Evolutionary conservation across 2,113 vertebrate species (phyloP), one percentile per base, ranked within the genome.

Genomic region (Zosterops hypoxanthus): DNA sequence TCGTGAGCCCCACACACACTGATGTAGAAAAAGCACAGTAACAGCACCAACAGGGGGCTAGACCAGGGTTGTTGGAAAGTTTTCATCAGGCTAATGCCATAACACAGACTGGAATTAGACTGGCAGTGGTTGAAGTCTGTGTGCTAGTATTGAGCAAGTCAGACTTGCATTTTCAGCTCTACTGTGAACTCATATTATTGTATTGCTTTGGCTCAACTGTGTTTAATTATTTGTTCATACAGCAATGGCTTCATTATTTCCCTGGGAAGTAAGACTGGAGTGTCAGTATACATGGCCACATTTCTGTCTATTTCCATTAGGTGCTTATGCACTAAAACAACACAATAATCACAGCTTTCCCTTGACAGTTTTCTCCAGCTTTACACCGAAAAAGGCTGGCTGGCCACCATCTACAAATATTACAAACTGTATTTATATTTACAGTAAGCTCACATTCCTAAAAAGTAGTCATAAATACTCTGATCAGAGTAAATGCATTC

Each of bases 391-490:
- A 44, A 72, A 36, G 29, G 49, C 47, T 73, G 41, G 53, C 17
- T 59, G 57, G n/a, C n/a, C n/a, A n/a, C n/a, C n/a, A n/a, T n/a
- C n/a, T 59, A 52, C 88, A 93, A 84, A 81, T 29, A 46, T 81
- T 88, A 78, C 47, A 76, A 50, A 85, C 42, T 59, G 46, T 70
- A 53, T 42, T 94, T 76, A 36, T 33, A 52, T 53, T 88, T 90
- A 91, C 81, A 90, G 82, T 64, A 82, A 79, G 39, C 69, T 93
- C 73, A 76, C 59, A 75, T 42, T 53, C 57, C 5, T 57, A 53
- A 90, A 61, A 89, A 94, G n/a, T 22, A 76, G 75, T 55, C 94
- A 91, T 82, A 96, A 93, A 82, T 60, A 91, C 68, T 63, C 86
- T 12, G 28, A 69, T 42, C n/a, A 81, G 47, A 75, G 31, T 73